Base-by-base conservation (phyloP, 2,113 vertebrate species). In the Alligator sinensis region DNA sequence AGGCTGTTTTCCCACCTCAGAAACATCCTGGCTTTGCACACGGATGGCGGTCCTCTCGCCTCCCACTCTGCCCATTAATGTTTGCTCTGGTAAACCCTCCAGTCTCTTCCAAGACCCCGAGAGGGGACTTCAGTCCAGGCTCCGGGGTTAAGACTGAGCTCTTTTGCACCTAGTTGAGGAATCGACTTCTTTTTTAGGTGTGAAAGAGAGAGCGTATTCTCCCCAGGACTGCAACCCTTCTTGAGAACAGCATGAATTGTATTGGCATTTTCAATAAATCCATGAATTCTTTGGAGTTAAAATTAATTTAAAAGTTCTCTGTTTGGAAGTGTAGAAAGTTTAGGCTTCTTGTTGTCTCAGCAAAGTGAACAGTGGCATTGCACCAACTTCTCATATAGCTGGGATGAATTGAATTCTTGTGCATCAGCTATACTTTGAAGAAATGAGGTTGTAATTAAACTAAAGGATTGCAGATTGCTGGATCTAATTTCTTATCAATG, bases 311-410 rank as follows among this genome's bases (percentile, higher is more conserved):
- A 86, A 72, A 92, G 77, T 30, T 89, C 94, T 93, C 94, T 25
- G 84, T 92, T 47, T 47, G 92, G 96, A 89, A 87, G 79, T 92
- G 68, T 68, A 86, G 93, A 3, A 14, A 12, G 91, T 94, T 92
- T 74, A 87, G 87, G 88, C 10, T 72, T 93, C 92, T 66, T 88
- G 84, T 93, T 94, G 95, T 95, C 95, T 94, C 27, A 16, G 78
- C 11, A 19, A 96, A 95, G 91, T 93, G 74, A 59, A 19, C 91
- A 11, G 80, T 3, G 93, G 84, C 82, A 8, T 80, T 83, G 93
- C 94, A 91, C 0, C 7, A 77, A 4, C 74, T 88, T 77, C 91
- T 97, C 88, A 91, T 88, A 87, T 72, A 34, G 93, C 88, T 88
- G 81, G 89, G 94, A 34, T 0, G 17, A 34, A 66, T 90, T 93